Percentiles rank a stretch among this genome's conserved stretches.
phyloP scores from a whole-genome alignment of 2,113 vertebrate genomes.

The Hippocampus zosterae region DNA sequence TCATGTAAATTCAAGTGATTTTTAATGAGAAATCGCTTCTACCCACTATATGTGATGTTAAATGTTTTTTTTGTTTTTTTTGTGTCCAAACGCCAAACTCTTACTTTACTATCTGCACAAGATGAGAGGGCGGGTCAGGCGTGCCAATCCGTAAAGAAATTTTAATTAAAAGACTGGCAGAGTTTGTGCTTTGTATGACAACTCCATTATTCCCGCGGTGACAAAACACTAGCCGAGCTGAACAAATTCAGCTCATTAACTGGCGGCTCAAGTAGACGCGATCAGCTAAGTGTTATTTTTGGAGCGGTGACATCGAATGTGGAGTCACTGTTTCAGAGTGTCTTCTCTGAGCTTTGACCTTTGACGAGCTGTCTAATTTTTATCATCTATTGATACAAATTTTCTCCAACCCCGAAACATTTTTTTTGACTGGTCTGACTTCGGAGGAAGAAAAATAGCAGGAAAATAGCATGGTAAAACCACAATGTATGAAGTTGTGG shows the following conservation, averaged over 20 bases:
- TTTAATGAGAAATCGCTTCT: constrained; percentile 42
- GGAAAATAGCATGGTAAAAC: too few species aligned
- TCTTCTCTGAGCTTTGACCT: constrained; percentile 15
- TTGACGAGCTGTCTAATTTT: too few species aligned
- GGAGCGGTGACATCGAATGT: constrained; percentile 33
- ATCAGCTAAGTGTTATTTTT: background rate
- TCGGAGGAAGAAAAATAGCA: too few species aligned
- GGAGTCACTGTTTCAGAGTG: constrained; percentile 43
- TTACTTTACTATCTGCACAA: constrained; percentile 55
- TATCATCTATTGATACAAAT: too few species aligned
- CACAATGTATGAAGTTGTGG: too few species aligned
- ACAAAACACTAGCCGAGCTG: constrained; percentile 48
- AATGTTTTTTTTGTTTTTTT: constrained; percentile 27
- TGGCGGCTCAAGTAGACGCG: constrained; percentile 35
- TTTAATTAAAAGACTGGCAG: constrained; percentile 67
- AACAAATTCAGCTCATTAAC: constrained; percentile 47
- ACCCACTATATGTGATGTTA: constrained; percentile 22
- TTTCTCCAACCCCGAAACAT: too few species aligned
- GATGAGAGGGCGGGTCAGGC: constrained; percentile 23
- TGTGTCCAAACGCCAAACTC: constrained; percentile 46
- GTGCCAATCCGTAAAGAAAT: constrained; percentile 25
- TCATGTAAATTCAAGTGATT: constrained; percentile 39
- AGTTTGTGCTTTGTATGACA: constrained; percentile 62
- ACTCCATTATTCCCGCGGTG: constrained; percentile 59
- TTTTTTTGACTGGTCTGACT: too few species aligned